phyloP scores from a whole-genome alignment of 2,797 vertebrate species.

The Oreortyx pictus region DNA sequence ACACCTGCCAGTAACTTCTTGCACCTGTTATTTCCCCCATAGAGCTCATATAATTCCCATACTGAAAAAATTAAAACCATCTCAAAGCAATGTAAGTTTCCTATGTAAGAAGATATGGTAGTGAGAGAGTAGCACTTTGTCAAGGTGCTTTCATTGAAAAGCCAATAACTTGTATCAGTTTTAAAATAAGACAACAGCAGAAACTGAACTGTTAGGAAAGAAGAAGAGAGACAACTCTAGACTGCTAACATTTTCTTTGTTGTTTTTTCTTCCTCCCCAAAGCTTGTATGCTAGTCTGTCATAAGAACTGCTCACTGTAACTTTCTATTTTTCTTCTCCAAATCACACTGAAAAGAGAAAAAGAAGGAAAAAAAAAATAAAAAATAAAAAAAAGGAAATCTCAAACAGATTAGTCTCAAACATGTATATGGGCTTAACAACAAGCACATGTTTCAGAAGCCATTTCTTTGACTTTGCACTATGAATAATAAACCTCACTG shows the following conservation, averaged over 20 bases:
- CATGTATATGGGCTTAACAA: background rate
- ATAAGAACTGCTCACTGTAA: background rate
- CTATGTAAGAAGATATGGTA: background rate
- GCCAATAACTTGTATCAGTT: accelerated
- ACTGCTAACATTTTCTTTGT: background rate
- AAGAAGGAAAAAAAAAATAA: too few relatives aligned
- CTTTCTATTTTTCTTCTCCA: background rate
- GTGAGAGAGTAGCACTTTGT: background rate
- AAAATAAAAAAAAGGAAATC: background rate
- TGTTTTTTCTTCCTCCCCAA: accelerated
- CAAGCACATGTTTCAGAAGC: constrained; percentile 31
- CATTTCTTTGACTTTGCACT: constrained; percentile 33
- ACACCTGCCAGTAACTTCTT: background rate
- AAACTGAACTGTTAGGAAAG: background rate
- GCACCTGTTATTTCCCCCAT: background rate
- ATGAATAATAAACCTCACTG: constrained; percentile 16
- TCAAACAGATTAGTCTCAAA: background rate
- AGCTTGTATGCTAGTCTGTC: background rate
- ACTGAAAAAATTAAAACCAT: background rate
- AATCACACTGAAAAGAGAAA: background rate
- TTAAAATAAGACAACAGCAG: background rate
- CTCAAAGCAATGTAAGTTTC: background rate
- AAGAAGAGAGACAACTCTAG: background rate
- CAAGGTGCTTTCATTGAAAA: background rate
- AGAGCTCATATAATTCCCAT: background rate